Conservation (phyloP, 2,888 invertebrate species). For the Operophtera brumata region DNA sequence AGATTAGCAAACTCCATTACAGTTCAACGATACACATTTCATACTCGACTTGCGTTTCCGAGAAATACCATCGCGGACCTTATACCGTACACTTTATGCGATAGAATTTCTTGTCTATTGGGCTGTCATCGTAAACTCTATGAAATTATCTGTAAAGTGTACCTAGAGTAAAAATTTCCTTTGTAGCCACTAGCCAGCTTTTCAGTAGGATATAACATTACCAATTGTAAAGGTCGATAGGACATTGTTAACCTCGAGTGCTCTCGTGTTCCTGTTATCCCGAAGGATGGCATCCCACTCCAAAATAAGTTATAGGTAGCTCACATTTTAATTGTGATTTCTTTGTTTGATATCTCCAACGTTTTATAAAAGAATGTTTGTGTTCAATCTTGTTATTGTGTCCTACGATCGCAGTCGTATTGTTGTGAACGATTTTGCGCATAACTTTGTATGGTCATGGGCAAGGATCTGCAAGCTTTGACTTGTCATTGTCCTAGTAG, state of each 20-base stretch:
- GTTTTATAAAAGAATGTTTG: slow-evolving; percentile 2
- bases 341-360: slow-evolving; percentile 11
- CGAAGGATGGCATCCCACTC: slow-evolving; percentile 33
- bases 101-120: slow-evolving; percentile 17
- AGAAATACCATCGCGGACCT: slow-evolving; percentile 18
- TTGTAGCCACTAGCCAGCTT: slow-evolving; percentile 22
- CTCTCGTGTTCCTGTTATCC: slow-evolving; percentile 47
- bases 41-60: slow-evolving; percentile 17
- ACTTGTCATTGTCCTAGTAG: slow-evolving; percentile 39
- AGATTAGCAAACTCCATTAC: slow-evolving; percentile 11
- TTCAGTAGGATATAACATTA: slow-evolving; percentile 35
- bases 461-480: slow-evolving; percentile 32
- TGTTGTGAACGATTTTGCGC: slow-evolving; percentile 26
- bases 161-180: slow-evolving; percentile 11
- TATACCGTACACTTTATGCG: slow-evolving; percentile 18
- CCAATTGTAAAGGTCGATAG: slow-evolving; percentile 42
- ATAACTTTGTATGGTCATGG: slow-evolving; percentile 12
- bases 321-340: slow-evolving; percentile 9
- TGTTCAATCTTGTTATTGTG: slow-evolving; percentile 14
- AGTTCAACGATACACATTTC: slow-evolving; percentile 20
- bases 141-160: slow-evolving; percentile 10
- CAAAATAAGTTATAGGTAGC: slow-evolving; percentile 26
- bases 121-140: slow-evolving; percentile 7
- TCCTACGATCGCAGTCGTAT: slow-evolving; percentile 15
- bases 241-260: slow-evolving; percentile 51